phyloP scores from a whole-genome alignment of 2,797 vertebrate genomes.

The Hybognathus amarus region DNA sequence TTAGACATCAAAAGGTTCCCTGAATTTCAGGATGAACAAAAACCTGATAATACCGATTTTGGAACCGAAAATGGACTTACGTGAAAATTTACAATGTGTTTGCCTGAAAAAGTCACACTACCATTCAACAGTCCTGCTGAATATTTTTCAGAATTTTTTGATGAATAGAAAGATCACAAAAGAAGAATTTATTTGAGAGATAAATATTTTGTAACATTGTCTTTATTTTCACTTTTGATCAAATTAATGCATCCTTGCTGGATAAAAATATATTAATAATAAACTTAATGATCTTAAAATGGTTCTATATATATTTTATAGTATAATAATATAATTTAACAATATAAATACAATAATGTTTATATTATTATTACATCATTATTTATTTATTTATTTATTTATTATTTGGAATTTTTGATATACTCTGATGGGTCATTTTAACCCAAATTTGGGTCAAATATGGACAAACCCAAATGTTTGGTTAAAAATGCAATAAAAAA shows the following conservation, averaged over 20 bases:
- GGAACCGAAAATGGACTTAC: not conserved
- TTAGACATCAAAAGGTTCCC: constrained; percentile 31
- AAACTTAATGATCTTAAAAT: not conserved
- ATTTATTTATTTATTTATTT: not conserved
- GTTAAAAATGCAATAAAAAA: no score
- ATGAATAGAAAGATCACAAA: not conserved
- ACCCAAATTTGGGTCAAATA: no score
- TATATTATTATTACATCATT: not conserved
- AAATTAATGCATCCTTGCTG: not conserved
- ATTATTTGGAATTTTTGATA: not conserved
- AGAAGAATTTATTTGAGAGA: not conserved
- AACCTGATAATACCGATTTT: not conserved
- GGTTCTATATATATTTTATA: not conserved
- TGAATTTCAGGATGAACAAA: not conserved
- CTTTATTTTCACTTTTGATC: not conserved
- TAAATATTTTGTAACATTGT: not conserved
- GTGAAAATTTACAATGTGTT: not conserved
- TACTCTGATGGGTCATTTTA: no score
- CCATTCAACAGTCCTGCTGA: no score
- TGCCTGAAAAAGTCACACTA: not conserved
- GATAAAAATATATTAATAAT: not conserved
- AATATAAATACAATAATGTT: not conserved
- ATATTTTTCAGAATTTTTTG: not conserved
- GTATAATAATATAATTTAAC: not conserved
- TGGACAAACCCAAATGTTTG: no score